phyloP scores from a whole-genome alignment of 2,888 invertebrate genomes.

The Apantesis nais region DNA sequence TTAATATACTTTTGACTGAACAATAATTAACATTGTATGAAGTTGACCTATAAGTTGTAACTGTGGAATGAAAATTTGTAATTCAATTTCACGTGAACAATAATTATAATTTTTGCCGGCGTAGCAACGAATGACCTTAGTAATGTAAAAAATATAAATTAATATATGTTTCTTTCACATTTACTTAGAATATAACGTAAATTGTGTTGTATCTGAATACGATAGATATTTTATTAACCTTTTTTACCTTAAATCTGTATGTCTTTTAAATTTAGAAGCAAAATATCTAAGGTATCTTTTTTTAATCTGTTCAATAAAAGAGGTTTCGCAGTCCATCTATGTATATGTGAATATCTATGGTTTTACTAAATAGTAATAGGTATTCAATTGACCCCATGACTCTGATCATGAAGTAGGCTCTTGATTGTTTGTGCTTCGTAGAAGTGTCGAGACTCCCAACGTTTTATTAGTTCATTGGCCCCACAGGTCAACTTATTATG shows the following conservation, averaged over 20 bases:
- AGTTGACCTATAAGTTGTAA: slow-evolving; percentile 2
- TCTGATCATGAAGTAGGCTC: slow-evolving; percentile 6
- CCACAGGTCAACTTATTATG: slow-evolving; percentile 10
- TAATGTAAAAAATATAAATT: not conserved
- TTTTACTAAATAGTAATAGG: not conserved
- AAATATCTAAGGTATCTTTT: no score
- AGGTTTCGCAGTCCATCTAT: no score
- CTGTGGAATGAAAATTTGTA: not conserved
- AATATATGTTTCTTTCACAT: not conserved
- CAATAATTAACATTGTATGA: not conserved
- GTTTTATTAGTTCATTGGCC: slow-evolving; percentile 41
- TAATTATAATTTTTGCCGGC: not conserved
- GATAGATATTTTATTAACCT: not conserved
- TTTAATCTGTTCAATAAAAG: no score
- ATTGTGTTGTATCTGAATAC: no score
- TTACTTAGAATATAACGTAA: not conserved
- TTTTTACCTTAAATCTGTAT: not conserved
- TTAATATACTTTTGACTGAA: not conserved
- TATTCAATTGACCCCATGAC: slow-evolving; percentile 19
- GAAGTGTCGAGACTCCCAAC: slow-evolving; percentile 28
- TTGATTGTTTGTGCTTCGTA: slow-evolving; percentile 25
- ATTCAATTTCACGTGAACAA: not conserved
- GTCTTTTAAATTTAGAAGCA: no score
- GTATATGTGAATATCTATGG: no score
- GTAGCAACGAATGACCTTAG: not conserved